Conservation (phyloP, 1,140 invertebrate species). For the Scaptodrosophila lebanonensis region DNA sequence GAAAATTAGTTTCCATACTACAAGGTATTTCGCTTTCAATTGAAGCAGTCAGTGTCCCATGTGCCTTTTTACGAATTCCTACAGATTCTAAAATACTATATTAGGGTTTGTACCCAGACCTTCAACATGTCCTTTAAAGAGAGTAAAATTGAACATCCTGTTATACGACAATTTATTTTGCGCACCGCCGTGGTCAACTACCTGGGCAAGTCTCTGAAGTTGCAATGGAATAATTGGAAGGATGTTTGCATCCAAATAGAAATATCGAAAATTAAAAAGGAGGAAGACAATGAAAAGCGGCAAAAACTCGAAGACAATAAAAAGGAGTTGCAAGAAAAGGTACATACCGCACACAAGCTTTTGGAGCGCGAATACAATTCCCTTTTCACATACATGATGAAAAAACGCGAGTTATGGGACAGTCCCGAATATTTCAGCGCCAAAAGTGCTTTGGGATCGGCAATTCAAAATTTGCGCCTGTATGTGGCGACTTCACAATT, state of each 20-base stretch:
- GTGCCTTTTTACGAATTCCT: neutral
- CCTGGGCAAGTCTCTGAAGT: slow-evolving; percentile 41
- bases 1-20: neutral
- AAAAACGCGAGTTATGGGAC: slow-evolving; percentile 52
- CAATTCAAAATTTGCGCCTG: slow-evolving; percentile 21
- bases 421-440: slow-evolving; percentile 56
- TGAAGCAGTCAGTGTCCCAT: slow-evolving; percentile 1
- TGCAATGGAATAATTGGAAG: slow-evolving; percentile 46
- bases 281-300: neutral
- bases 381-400: slow-evolving; percentile 42
- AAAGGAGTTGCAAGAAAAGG: slow-evolving; percentile 13
- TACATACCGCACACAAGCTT: slow-evolving; percentile 16
- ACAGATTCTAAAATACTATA: neutral
- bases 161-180: slow-evolving; percentile 53
- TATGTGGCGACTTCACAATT: slow-evolving; percentile 2
- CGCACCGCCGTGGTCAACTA: slow-evolving; percentile 47
- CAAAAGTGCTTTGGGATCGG: slow-evolving; percentile 39
- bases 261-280: neutral
- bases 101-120: slow-evolving; percentile 6
- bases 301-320: neutral
- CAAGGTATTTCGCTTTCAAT: neutral
- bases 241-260: slow-evolving; percentile 20
- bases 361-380: slow-evolving; percentile 47
- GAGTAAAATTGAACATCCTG: slow-evolving; percentile 41
- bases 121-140: slow-evolving; percentile 32